Base-by-base conservation (phyloP, 2,797 vertebrate species). In the Carduelis carduelis region DNA sequence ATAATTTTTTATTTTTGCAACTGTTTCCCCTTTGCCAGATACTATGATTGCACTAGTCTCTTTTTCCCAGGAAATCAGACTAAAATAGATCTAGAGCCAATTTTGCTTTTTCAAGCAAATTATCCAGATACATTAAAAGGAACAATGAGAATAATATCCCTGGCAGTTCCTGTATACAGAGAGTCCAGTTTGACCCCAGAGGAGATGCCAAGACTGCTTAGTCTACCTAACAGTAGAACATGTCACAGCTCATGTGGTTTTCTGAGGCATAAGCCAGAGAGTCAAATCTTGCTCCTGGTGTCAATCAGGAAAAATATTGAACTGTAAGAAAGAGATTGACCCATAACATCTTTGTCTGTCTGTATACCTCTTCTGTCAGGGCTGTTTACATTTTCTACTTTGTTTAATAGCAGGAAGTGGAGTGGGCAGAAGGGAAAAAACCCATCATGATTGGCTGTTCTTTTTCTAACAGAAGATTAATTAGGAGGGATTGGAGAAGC, bases 361-460 rank as follows among this genome's bases (percentile, higher is more conserved):
- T 93, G 57, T 59, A 13, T 83, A 69, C 49, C 87, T 81, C 44
- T 91, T 92, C 43, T 83, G 76, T 91, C 47, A 35, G 26, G n/a
- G 47, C 19, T 89, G 80, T 85, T 95, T 93, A 88, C 16, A 69
- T 93, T 89, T 96, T 77, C 52, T 74, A 23, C 69, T 81, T 90
- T 78, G 76, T 86, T 89, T 94, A 86, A 90, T 5, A 74, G 80
- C 41, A 82, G 79, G 46, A 93, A 69, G 9, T 63, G 46, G 65
- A 81, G 76, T 89, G 87, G 84, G 94, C 2, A 61, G 69, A 85
- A 88, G 28, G 57, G 34, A n/a, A 82, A 83, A 75, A 74, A 7
- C 1, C 0, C 39, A 61, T 28, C 7, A 47, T 8, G 66, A 79
- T 23, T 86, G 12, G 70, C 55, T 93, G 10, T 60, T 66, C 50